Evolutionary conservation across 2,888 invertebrate species (phyloP), one percentile per base, ranked within the genome.

Genomic region (Polylopha cassiicola): DNA sequence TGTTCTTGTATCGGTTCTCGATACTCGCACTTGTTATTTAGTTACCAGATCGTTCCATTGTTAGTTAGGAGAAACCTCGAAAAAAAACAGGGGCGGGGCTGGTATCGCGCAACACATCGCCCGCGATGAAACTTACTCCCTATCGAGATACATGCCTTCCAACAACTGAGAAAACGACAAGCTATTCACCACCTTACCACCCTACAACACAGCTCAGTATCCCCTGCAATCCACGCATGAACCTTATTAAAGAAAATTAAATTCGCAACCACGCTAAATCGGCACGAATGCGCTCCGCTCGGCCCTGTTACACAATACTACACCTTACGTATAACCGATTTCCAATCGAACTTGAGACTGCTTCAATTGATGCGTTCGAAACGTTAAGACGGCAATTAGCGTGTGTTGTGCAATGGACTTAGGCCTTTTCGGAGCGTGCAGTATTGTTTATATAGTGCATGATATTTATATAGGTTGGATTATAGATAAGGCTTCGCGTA

Each of bases 171-270:
- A 5, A 3, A 24, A 8, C 30, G 8, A 20, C 61, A 42, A 29
- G 21, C 60, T 20, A 72, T 39, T 51, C 29, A 33, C 45, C 30
- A 57, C 61, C 49, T 26, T 61, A 56, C 31, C 2, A 16, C n/a
- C 5, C 15, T 1, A 7, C 1, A 11, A 50, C 55, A 76, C 60
- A 61, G 63, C 46, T 20, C 37, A 55, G 34, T 52, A 56, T 71
- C 44, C 48, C 37, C 9, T 47, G 45, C 20, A 20, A 22, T 18
- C 37, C 39, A 42, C 45, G 26, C 45, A 52, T 55, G 53, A 48
- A 70, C 71, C 81, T 84, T 84, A 82, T 81, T 84, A 82, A 82
- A 82, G 79, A 81, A 84, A 84, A 84, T 82, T 85, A 79, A 85
- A 82, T 78, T 78, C 73, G 75, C 77, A 65, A 78, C 74, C 74